These are phyloP conservation scores for Pseudomyrmex sp. DNA, from an alignment of 1,140 invertebrate species.

Conservation along the genomic window DNA sequence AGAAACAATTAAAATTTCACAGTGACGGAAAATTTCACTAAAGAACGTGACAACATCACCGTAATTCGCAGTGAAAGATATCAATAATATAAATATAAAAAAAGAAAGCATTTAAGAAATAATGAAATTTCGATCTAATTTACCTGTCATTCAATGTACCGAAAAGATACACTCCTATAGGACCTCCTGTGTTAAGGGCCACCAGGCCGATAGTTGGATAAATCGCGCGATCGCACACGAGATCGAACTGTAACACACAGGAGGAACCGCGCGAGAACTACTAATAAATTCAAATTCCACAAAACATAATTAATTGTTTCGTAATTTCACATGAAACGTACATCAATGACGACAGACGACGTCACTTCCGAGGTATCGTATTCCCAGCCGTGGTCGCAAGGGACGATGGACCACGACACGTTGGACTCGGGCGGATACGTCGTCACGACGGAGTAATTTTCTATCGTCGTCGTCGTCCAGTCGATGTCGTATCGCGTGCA, in stretches of 20 bases:
- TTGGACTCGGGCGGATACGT: constrained; percentile 83
- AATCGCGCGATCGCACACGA: constrained; percentile 93
- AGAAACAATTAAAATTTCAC: not conserved
- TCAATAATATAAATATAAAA: not conserved
- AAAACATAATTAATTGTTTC: too few relatives aligned
- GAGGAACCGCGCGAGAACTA: too few relatives aligned
- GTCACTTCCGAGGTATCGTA: constrained; percentile 89
- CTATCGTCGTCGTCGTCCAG: constrained; percentile 85
- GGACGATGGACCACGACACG: constrained; percentile 87
- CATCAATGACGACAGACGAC: constrained; percentile 93
- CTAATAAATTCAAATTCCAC: too few relatives aligned
- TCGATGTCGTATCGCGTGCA: constrained; percentile 90
- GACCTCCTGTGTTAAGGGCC: constrained; percentile 93
- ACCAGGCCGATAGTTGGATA: constrained; percentile 94
- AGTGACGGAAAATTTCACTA: not conserved
- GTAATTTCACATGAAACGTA: constrained; percentile 80
- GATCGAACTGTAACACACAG: constrained; percentile 89
- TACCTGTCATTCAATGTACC: constrained; percentile 93
- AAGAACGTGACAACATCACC: not conserved
- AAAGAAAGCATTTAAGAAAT: not conserved
- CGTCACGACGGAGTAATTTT: constrained; percentile 81
- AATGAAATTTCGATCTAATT: constrained; percentile 22
- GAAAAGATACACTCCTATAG: constrained; percentile 94
- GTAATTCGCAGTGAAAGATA: not conserved
- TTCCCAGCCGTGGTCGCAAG: constrained; percentile 92